phyloP scores from a whole-genome alignment of 1,140 invertebrate genomes.

The Drosophila repletoides region DNA sequence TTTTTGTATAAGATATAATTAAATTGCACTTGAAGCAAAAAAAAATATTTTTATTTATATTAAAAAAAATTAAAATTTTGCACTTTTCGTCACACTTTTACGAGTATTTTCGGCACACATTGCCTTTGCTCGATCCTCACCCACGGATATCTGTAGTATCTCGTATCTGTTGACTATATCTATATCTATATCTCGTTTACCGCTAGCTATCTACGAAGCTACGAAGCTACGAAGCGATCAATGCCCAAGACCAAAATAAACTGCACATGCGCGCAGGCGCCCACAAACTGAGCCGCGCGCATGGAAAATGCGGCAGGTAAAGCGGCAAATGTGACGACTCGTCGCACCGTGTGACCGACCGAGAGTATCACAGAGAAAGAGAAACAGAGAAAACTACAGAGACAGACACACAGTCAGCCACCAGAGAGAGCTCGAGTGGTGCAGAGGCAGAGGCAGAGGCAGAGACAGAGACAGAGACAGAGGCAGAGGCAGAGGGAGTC shows the following conservation, averaged over 20 bases:
- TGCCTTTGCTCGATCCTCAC: neutral
- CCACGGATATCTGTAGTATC: slow-evolving; percentile 12
- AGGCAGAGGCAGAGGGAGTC: neutral
- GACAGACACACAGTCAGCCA: neutral
- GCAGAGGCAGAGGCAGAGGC: neutral
- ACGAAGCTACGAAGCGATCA: slow-evolving; percentile 31
- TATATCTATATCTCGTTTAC: slow-evolving; percentile 22
- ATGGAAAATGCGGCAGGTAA: slow-evolving; percentile 69
- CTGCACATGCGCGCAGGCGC: slow-evolving; percentile 77
- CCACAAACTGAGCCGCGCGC: slow-evolving; percentile 66
- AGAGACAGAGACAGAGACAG: slow-evolving; percentile 6
- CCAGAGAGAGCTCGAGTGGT: neutral
- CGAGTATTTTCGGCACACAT: slow-evolving; percentile 3
- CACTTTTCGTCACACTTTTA: slow-evolving; percentile 10
- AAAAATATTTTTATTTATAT: slow-evolving; percentile 18
- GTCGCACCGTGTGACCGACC: slow-evolving; percentile 12
- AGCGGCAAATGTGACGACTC: slow-evolving; percentile 9
- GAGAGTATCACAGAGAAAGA: neutral
- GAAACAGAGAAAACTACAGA: too few species aligned
- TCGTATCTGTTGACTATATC: slow-evolving; percentile 16
- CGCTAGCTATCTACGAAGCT: too few species aligned
- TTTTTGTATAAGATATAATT: slow-evolving; percentile 6
- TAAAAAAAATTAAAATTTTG: slow-evolving; percentile 40
- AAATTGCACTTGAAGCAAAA: slow-evolving; percentile 32
- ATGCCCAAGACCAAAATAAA: slow-evolving; percentile 46